Evolutionary conservation across 2,888 invertebrate species (phyloP).

Genomic region (Crepidodera aurea): DNA sequence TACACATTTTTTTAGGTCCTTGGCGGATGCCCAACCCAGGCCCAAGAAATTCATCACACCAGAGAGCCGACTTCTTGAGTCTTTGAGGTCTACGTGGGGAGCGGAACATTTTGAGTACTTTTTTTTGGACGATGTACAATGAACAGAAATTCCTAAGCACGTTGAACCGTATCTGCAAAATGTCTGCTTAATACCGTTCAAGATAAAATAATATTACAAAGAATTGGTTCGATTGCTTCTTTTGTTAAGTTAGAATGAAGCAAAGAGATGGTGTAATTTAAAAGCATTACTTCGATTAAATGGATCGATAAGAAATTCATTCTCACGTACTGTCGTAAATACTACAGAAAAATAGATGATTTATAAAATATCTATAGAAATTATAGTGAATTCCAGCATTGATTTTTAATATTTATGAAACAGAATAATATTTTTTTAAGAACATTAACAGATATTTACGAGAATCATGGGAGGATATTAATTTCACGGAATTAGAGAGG

Average conservation of each 20-base stretch:
- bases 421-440: too few species aligned
- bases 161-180: constrained; percentile 23
- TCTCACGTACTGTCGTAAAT: too few species aligned
- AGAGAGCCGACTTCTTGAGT: constrained; percentile 2
- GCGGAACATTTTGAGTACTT: constrained; percentile 20
- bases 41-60: constrained; percentile 28
- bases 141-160: constrained; percentile 27
- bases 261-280: too few species aligned
- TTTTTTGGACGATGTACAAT: constrained; percentile 18
- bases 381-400: too few species aligned
- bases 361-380: too few species aligned
- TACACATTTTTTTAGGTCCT: constrained; percentile 28
- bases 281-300: too few species aligned
- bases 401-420: too few species aligned
- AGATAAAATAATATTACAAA: not conserved
- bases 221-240: not conserved
- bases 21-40: constrained; percentile 29
- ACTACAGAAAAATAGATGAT: too few species aligned
- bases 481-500: too few species aligned
- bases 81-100: constrained; percentile 18
- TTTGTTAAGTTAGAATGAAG: not conserved
- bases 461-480: too few species aligned
- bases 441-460: too few species aligned
- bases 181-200: not conserved
- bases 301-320: too few species aligned